Base-by-base conservation (phyloP, 1,140 invertebrate species). In the Papilio helenus region DNA sequence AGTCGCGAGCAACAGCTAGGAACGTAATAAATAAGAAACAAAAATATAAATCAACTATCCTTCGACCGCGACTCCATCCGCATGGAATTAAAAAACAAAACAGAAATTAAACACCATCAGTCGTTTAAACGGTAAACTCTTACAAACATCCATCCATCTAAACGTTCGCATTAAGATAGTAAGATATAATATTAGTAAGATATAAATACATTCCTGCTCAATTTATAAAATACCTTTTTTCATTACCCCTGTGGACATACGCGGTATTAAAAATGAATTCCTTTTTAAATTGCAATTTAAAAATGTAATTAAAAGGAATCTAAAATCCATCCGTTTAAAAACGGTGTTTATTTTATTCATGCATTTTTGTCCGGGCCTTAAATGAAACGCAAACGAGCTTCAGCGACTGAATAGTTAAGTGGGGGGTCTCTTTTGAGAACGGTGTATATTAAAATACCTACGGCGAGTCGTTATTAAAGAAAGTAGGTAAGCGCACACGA, bases 391-490 rank as follows among this genome's bases (percentile, higher is more conserved):
- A 77, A 77, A 77, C 34, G 51, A 65, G 76, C 76, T 58, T 77
- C 58, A n/a, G 55, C 76, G 76, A 61, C 76, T 77, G 76, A 77
- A 77, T 77, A 80, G 72, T 81, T 80, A 84, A 84, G 82, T 82
- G 76, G 76, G 74, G 74, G 55, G 55, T 26, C 55, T 55, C 74
- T 76, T 76, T 76, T 76, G 74, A 39, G 49, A 76, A 76, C 74
- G 74, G 74, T 76, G 74, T 76, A 76, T 76, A 76, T 76, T 76
- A 76, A 76, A 76, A 76, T 58, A 76, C 74, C 74, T 76, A 76
- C 74, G 74, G 74, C 74, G 74, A 76, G 23, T 76, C 29, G 74
- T 76, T 76, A 76, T 76, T 76, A 76, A 76, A 76, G 74, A 76
- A 76, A 76, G 74, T 76, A 76, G 74, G 74, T 76, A 76, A 34